Evolutionary conservation across 2,888 invertebrate species (phyloP), one percentile per base, ranked within the genome.

Genomic region (Cephonodes hylas): DNA sequence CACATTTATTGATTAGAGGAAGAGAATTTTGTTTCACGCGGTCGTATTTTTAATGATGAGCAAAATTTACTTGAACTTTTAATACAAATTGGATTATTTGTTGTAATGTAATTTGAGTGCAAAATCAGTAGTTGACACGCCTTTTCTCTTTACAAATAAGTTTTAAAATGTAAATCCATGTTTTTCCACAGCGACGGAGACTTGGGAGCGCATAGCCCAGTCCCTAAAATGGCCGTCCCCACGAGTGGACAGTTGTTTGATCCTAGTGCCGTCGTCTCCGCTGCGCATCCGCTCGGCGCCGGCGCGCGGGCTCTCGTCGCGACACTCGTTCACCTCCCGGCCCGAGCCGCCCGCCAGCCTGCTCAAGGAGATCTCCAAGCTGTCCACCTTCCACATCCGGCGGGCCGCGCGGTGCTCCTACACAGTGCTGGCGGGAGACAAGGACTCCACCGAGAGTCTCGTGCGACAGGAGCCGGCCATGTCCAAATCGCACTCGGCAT

Each of bases 121-220:
- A n/a, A n/a, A n/a, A n/a, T n/a, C n/a, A n/a, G n/a, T n/a, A n/a
- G n/a, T n/a, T n/a, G n/a, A n/a, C n/a, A n/a, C n/a, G n/a, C n/a
- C n/a, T n/a, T n/a, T n/a, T n/a, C n/a, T n/a, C n/a, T n/a, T n/a
- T n/a, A n/a, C n/a, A n/a, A n/a, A n/a, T n/a, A n/a, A n/a, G n/a
- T n/a, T n/a, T n/a, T n/a, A n/a, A n/a, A n/a, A n/a, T 23, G 3
- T 23, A 53, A n/a, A 10, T 10, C 6, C 4, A 25, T 57, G 10
- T 18, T 10, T n/a, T 2, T 27, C 60, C 31, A 0, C 84, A 96
- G 96, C 93, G 7, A 94, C 95, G 2, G 96, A 96, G 84, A 93
- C 93, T 5, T 96, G 96, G 96, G 96, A 96, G 79, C 94, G 95
- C 69, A 92, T 96, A 57, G 83, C 88, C 7, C 93, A 95, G 53